These are phyloP conservation scores for Crax fasciolata DNA, from an alignment of 2,797 vertebrate species.

Conservation along the genomic window DNA sequence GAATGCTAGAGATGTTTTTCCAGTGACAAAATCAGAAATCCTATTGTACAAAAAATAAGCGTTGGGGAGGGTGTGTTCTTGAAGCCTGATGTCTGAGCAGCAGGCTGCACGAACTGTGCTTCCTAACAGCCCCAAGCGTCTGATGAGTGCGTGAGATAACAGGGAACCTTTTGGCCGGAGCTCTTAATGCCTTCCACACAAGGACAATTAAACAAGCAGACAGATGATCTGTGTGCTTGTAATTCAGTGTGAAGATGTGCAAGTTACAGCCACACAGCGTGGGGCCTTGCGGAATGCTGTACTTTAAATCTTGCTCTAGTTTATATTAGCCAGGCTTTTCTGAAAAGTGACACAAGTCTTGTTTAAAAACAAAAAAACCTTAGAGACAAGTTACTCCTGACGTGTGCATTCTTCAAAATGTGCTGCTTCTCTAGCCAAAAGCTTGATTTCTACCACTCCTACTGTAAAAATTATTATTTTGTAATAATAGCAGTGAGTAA, in stretches of 20 bases:
- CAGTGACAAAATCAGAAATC: background rate
- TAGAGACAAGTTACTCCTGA: background rate
- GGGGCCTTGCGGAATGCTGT: background rate
- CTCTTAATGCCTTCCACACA: background rate
- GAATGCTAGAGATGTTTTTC: background rate
- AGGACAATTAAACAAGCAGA: background rate
- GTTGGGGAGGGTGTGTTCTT: background rate
- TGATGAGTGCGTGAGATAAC: background rate
- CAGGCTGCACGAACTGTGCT: background rate
- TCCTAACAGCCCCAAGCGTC: background rate
- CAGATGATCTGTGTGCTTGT: background rate
- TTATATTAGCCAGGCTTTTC: background rate
- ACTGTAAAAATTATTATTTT: background rate
- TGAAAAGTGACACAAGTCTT: background rate
- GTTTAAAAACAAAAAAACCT: background rate
- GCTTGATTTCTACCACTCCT: background rate
- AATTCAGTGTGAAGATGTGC: background rate
- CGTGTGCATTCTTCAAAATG: rapidly evolving
- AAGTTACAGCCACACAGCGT: background rate
- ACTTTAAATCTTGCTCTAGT: background rate
- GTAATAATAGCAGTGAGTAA: background rate
- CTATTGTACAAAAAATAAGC: background rate
- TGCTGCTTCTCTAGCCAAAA: background rate
- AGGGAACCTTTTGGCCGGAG: background rate
- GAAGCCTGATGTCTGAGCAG: background rate